Percentiles rank a stretch among this genome's conserved stretches.
phyloP scores from a whole-genome alignment of 2,888 invertebrate species.

The Ormyrus labotus region DNA sequence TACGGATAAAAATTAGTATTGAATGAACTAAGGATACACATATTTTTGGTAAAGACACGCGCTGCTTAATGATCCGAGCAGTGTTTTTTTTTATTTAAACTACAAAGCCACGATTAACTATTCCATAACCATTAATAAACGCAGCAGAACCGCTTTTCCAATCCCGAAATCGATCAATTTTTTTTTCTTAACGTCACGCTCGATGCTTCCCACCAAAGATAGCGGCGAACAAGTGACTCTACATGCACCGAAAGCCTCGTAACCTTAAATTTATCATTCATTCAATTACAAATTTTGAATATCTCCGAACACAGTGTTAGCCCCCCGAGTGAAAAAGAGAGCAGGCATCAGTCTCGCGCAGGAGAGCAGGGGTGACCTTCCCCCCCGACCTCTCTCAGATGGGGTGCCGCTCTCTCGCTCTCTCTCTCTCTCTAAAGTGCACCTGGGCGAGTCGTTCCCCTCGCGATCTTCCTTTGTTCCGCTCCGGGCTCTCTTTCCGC shows the following conservation, averaged over 20 bases:
- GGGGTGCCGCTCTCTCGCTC: constrained; percentile 13
- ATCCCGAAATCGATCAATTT: too few species aligned
- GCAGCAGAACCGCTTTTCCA: too few species aligned
- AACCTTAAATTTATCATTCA: constrained; percentile 41
- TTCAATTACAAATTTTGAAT: constrained; percentile 35
- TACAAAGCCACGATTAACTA: too few species aligned
- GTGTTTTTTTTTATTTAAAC: too few species aligned
- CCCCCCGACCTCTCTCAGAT: background rate
- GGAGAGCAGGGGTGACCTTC: background rate
- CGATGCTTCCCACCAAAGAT: constrained; percentile 12
- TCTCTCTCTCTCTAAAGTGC: constrained; percentile 56
- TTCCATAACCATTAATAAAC: too few species aligned
- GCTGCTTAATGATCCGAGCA: too few species aligned
- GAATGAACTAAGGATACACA: too few species aligned
- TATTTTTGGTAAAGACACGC: too few species aligned
- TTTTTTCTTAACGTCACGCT: too few species aligned
- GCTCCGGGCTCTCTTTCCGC: constrained; percentile 4
- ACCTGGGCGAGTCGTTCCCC: constrained; percentile 65
- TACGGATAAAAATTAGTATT: too few species aligned
- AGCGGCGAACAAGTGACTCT: constrained; percentile 1
- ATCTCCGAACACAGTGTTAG: background rate
- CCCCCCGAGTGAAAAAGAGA: constrained; percentile 12
- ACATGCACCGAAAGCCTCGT: background rate
- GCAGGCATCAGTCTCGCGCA: background rate
- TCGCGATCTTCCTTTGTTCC: constrained; percentile 28